Percentiles rank a stretch among this genome's conserved stretches.
phyloP scores from a whole-genome alignment of 2,113 vertebrate species.

The Tetrao urogallus region DNA sequence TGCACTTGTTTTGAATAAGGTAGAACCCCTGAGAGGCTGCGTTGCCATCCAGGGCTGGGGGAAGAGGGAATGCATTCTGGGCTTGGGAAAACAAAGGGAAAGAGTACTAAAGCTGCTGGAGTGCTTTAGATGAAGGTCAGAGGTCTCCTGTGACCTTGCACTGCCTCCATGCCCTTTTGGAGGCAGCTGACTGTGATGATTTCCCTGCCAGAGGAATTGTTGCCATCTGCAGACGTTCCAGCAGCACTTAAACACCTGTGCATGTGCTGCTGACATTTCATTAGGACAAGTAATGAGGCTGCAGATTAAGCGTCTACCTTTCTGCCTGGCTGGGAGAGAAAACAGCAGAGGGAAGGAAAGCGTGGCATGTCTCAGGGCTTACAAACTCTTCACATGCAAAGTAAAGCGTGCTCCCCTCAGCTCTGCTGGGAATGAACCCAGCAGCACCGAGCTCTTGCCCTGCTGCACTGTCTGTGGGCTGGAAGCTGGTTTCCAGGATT shows the following conservation, averaged over 20 bases:
- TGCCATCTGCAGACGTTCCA: slow-evolving; percentile 42
- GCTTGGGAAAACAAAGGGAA: slow-evolving; percentile 19
- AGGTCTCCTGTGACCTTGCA: not conserved
- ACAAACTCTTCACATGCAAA: not conserved
- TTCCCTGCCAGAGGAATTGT: slow-evolving; percentile 45
- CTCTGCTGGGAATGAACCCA: not conserved
- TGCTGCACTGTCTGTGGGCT: not conserved
- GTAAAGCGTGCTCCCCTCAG: not conserved
- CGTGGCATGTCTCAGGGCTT: rapidly evolving
- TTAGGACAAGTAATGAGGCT: slow-evolving; percentile 25
- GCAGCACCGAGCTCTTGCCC: rapidly evolving
- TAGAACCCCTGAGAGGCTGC: slow-evolving; percentile 33
- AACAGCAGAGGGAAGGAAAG: not conserved
- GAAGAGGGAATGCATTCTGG: not conserved
- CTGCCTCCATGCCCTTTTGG: slow-evolving; percentile 51
- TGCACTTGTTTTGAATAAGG: slow-evolving; percentile 50
- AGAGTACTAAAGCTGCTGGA: not conserved
- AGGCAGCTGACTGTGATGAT: slow-evolving; percentile 26
- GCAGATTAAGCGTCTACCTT: slow-evolving; percentile 12
- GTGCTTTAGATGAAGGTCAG: slow-evolving; percentile 20
- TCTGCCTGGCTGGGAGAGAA: not conserved
- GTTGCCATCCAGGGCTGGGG: not conserved
- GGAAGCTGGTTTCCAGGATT: not conserved
- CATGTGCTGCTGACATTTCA: slow-evolving; percentile 52
- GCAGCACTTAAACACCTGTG: slow-evolving; percentile 50